phyloP scores from a whole-genome alignment of 2,113 vertebrate genomes.

The Orientallactaga bullata region DNA sequence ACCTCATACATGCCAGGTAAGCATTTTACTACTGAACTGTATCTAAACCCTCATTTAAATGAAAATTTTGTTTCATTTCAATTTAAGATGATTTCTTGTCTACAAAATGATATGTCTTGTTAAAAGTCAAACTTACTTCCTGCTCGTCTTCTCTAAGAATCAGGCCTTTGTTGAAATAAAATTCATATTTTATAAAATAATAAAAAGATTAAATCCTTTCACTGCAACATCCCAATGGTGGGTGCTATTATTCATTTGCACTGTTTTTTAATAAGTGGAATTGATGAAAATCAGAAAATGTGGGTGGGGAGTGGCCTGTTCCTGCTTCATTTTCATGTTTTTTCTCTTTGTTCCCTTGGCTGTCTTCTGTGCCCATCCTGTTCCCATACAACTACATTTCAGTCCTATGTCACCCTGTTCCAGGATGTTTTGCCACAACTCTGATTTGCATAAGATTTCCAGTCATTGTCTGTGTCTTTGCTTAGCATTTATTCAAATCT shows the following conservation, averaged over 20 bases:
- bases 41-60: not conserved
- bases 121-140: constrained; percentile 40
- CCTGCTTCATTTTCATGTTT: constrained; percentile 20
- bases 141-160: not conserved
- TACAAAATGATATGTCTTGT: not conserved
- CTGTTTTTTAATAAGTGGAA: not conserved
- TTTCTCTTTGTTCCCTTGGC: not conserved
- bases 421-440: not conserved
- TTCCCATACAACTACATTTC: not conserved
- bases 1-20: not conserved
- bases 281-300: not conserved
- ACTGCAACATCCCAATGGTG: not conserved
- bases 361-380: not conserved
- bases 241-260: not conserved
- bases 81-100: constrained; percentile 38
- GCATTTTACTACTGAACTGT: not conserved
- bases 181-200: constrained; percentile 25
- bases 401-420: not conserved
- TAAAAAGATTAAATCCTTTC: not conserved
- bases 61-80: not conserved
- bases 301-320: not conserved
- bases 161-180: constrained; percentile 33
- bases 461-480: not conserved
- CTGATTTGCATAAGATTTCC: constrained; percentile 20
- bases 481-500: constrained; percentile 45